Evolutionary conservation across 2,797 vertebrate genomes (phyloP).

Genomic region (Chelonia mydas): DNA sequence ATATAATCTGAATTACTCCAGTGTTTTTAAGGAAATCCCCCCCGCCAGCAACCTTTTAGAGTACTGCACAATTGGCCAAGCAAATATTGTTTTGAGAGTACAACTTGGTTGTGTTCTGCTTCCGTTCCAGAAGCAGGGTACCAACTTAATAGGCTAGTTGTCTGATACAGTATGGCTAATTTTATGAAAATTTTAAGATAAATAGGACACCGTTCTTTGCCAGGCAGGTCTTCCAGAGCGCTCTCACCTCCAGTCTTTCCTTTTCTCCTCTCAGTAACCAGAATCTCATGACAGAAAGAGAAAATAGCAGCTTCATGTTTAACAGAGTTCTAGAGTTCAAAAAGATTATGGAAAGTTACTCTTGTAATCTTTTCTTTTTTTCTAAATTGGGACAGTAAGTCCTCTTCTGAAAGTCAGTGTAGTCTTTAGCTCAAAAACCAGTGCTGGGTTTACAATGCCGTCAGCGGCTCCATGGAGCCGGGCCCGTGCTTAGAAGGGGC

Average conservation of each 20-base stretch:
- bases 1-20: not conserved
- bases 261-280: not conserved
- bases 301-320: not conserved
- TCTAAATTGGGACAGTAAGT: not conserved
- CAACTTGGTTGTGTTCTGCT: not conserved
- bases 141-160: not conserved
- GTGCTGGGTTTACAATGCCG: too few species aligned
- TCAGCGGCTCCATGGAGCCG: too few species aligned
- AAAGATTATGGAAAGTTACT: not conserved
- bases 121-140: not conserved
- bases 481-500: too few species aligned
- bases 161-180: not conserved
- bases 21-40: not conserved
- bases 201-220: not conserved
- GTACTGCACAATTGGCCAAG: not conserved
- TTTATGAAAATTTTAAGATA: not conserved
- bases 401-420: not conserved
- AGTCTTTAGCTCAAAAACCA: not conserved
- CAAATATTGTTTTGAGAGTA: not conserved
- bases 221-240: not conserved
- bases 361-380: not conserved
- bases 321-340: not conserved
- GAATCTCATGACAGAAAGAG: accelerated
- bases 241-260: not conserved
- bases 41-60: not conserved